Base-by-base conservation (phyloP, 2,888 invertebrate species). In the Drosophila falleni region DNA sequence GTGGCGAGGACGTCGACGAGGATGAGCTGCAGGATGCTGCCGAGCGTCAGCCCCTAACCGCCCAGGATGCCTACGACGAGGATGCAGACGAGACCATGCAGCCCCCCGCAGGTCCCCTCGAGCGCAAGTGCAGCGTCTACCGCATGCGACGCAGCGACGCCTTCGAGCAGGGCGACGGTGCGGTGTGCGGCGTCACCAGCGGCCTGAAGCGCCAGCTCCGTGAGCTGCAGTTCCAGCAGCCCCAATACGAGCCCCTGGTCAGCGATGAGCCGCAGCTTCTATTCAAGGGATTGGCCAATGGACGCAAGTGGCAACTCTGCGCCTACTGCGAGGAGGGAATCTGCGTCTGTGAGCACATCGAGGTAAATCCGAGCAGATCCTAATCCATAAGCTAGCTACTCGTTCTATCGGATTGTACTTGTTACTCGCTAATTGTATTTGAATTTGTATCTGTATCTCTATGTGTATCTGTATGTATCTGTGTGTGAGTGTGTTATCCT, bases 251-350 rank as follows among this genome's bases (percentile, higher is more conserved):
- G 64, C 91, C 91, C 26, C 74, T 91, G 53, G 83, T 91, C 65
- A 89, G 87, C 69, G 92, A 92, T 53, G 93, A 92, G 58, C 91
- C 92, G 19, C 91, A 91, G 68, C 76, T 92, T 68, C 80, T 92
- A 16, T 92, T 90, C 71, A 92, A 92, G 74, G 92, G 92, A 26
- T 75, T 91, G 61, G 81, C 90, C 65, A 90, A 90, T 53, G 90
- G 89, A 47, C 91, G 91, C 64, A 93, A 93, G 74, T 90, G 89
- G 84, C 90, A 91, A 68, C 73, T 91, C 42, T 91, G 91, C 70
- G 92, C 92, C 67, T 93, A 92, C 80, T 93, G 92, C 78, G 93
- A 93, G 84, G 91, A 92, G 78, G 93, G 92, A 63, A 91, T 92
- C 74, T 93, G 93, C 82, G 84, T 92, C 59, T 93, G 93, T 78